Conservation (phyloP, 2,888 invertebrate species). For the Hypsopygia costalis region DNA sequence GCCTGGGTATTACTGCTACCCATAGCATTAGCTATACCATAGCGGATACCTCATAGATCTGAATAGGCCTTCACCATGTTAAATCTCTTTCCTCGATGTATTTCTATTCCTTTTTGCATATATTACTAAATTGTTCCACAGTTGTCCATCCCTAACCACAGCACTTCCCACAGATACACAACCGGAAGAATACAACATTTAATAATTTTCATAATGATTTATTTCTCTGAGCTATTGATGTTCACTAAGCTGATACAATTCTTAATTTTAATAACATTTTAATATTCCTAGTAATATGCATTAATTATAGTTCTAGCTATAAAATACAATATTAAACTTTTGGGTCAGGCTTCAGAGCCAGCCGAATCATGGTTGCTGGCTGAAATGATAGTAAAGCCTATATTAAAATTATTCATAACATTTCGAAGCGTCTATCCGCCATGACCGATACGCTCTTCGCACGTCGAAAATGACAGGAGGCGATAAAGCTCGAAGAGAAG, state of each 20-base stretch:
- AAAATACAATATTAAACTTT: constrained; percentile 73
- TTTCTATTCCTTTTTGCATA: too few species aligned
- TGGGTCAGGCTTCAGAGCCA: constrained; percentile 54
- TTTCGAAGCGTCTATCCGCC: constrained; percentile 24
- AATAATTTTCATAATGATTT: constrained; percentile 79
- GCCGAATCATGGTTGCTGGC: constrained; percentile 41
- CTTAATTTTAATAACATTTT: constrained; percentile 77
- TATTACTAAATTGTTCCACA: too few species aligned
- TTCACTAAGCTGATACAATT: constrained; percentile 80
- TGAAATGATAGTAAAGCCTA: constrained; percentile 35
- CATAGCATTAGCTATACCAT: too few species aligned
- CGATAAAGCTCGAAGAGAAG: neutral
- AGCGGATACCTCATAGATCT: too few species aligned
- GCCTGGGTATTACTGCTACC: too few species aligned
- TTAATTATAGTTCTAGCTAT: constrained; percentile 80
- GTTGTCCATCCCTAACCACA: too few species aligned
- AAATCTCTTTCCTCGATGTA: too few species aligned
- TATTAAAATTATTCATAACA: constrained; percentile 27
- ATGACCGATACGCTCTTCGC: constrained; percentile 26
- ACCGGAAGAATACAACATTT: constrained; percentile 71
- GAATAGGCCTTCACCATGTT: too few species aligned
- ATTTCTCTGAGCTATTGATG: constrained; percentile 79
- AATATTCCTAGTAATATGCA: constrained; percentile 78
- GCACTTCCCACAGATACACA: too few species aligned
- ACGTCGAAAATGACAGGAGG: neutral